A percentile compares a stretch with the other conserved stretches of the same genome.
Conservation (phyloP, 30 jellyfish, hydroid and myxozoan species). For the Haliclystus octoradiatus region DNA sequence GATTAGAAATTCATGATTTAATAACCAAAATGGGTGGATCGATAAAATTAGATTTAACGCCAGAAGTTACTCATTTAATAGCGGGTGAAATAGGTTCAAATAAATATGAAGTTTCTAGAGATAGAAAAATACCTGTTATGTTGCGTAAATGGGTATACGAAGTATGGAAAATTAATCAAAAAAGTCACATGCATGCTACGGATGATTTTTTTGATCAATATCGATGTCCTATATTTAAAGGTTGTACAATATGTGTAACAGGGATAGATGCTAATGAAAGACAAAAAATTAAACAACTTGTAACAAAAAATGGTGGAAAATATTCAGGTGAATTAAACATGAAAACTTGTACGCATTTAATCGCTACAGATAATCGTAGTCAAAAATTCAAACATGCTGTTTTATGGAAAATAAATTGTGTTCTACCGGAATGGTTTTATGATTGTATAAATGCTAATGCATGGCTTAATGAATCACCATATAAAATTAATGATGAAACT, state of each 20-base stretch:
- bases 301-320: conserved; percentile 64
- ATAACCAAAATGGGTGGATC: conserved; percentile 79
- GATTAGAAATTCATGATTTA: conserved; percentile 27
- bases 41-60: conserved; percentile 54
- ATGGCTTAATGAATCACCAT: conserved; percentile 70
- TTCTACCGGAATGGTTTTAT: conserved; percentile 72
- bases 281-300: conserved; percentile 40
- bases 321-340: conserved; percentile 87
- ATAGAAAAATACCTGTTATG: conserved; percentile 43
- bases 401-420: conserved; percentile 95
- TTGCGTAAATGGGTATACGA: conserved; percentile 66
- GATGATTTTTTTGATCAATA: conserved; percentile 18
- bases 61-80: conserved; percentile 77
- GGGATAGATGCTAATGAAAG: conserved; percentile 39
- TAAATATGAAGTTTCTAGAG: conserved; percentile 74
- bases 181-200: conserved; percentile 20
- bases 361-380: conserved; percentile 62
- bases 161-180: conserved; percentile 45
- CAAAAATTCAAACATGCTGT: conserved; percentile 74
- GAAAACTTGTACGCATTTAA: conserved; percentile 88
- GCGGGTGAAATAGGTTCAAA: conserved; percentile 97
- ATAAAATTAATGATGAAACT: conserved; percentile 34
- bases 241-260: conserved; percentile 92
- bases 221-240: conserved; percentile 62
- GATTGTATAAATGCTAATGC: conserved; percentile 64